These are phyloP conservation scores for Aleiodes sp. DNA, from an alignment of 1,140 invertebrate genomes.

Conservation along the genomic window DNA sequence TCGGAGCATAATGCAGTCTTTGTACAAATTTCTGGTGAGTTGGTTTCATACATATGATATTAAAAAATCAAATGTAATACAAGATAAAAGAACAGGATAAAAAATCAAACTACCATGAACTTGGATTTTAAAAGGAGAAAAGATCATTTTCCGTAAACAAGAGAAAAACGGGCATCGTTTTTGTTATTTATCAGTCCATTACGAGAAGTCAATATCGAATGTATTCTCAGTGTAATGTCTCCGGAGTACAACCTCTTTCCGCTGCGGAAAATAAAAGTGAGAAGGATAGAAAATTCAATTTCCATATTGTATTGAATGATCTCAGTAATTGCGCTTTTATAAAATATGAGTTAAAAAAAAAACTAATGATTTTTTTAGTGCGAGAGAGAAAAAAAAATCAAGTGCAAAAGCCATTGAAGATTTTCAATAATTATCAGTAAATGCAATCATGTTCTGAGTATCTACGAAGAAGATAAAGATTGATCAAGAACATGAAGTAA, in stretches of 20 bases:
- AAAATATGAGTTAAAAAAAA: no score
- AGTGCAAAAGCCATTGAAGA: neutral
- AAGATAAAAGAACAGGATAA: neutral
- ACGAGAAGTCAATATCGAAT: slow-evolving; percentile 1
- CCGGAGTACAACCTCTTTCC: neutral
- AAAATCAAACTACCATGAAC: neutral
- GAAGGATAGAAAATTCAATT: no score
- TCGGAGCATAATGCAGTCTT: slow-evolving; percentile 48
- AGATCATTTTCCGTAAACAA: neutral
- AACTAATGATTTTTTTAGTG: no score
- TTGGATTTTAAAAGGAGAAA: neutral
- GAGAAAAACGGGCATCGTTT: neutral
- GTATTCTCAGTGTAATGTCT: neutral
- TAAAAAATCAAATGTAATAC: no score
- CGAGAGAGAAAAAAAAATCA: neutral
- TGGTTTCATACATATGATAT: no score
- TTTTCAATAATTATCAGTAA: no score
- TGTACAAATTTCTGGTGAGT: slow-evolving; percentile 52
- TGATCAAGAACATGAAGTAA: neutral
- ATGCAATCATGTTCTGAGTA: neutral
- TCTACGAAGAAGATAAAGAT: neutral
- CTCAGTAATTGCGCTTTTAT: no score
- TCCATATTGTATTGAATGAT: no score
- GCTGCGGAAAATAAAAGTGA: neutral
- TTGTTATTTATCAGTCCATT: neutral